Evolutionary conservation across 1,140 invertebrate genomes (phyloP).

Genomic region (Listronotus bonariensis): DNA sequence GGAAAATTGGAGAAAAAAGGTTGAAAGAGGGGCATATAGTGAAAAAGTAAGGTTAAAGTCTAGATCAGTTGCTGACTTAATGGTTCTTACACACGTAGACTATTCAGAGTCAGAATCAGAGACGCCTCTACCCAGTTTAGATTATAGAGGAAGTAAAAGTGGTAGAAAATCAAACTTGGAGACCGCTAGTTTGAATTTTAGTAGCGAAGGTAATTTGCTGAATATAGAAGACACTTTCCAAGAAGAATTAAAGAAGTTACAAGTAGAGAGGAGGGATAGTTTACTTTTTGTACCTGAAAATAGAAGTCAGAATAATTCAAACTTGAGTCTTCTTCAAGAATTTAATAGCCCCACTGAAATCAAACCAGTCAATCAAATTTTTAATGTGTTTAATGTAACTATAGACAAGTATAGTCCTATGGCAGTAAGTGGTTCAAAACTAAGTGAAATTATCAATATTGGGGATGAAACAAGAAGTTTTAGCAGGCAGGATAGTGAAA

Average conservation of each 20-base stretch:
- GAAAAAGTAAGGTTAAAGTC: constrained; percentile 74
- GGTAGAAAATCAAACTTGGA: constrained; percentile 46
- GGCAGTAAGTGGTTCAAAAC: constrained; percentile 37
- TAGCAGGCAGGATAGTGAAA: constrained; percentile 30
- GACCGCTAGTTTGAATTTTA: constrained; percentile 52
- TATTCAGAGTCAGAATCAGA: constrained; percentile 66
- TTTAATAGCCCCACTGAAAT: constrained; percentile 49
- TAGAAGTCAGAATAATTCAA: constrained; percentile 44
- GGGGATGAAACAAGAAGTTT: constrained; percentile 19
- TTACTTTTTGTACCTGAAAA: constrained; percentile 55
- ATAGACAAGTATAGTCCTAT: constrained; percentile 45
- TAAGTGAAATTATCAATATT: constrained; percentile 40
- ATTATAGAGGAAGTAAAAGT: constrained; percentile 45
- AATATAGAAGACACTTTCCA: constrained; percentile 62
- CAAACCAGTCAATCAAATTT: constrained; percentile 51
- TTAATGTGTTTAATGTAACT: constrained; percentile 53
- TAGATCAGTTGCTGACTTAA: constrained; percentile 72
- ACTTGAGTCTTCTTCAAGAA: constrained; percentile 45
- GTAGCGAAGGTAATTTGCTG: constrained; percentile 64
- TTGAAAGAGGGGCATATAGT: constrained; percentile 68
- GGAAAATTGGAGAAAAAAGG: constrained; percentile 66
- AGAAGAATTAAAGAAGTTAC: constrained; percentile 61
- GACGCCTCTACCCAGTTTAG: constrained; percentile 57
- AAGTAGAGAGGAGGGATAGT: constrained; percentile 54
- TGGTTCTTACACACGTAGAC: constrained; percentile 75